Evolutionary conservation across 2,888 invertebrate species (phyloP).

Genomic region (Agonopterix arenella): DNA sequence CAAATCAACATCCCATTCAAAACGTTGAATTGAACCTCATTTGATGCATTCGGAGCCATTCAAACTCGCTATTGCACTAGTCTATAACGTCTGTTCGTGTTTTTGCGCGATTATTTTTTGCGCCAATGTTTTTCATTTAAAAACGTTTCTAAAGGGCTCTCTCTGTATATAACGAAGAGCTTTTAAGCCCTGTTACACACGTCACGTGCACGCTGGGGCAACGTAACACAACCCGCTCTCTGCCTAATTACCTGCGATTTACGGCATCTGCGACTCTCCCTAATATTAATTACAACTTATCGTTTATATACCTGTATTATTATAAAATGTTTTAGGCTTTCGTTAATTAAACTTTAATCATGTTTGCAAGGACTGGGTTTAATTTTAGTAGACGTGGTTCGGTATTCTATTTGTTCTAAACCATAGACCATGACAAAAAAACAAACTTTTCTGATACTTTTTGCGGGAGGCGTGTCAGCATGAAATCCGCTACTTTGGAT

Average conservation of each 20-base stretch:
- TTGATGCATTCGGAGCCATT: not conserved
- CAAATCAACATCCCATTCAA: not conserved
- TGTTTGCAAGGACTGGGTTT: constrained; percentile 14
- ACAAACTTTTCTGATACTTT: too few species aligned
- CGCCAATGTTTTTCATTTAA: too few species aligned
- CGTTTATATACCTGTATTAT: constrained; percentile 26
- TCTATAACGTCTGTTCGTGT: not conserved
- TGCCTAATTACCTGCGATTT: constrained; percentile 65
- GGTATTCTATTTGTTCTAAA: too few species aligned
- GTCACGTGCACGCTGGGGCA: constrained; percentile 41
- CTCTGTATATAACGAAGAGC: constrained; percentile 30
- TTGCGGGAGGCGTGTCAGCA: too few species aligned
- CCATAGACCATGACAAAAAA: too few species aligned
- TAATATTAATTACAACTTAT: constrained; percentile 51
- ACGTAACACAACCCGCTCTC: constrained; percentile 23
- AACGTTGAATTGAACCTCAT: not conserved
- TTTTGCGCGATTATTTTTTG: too few species aligned
- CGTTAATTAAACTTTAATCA: constrained; percentile 21
- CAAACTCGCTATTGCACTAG: not conserved
- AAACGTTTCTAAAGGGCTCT: constrained; percentile 5
- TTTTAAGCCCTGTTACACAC: constrained; percentile 46
- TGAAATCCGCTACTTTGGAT: too few species aligned
- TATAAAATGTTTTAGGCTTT: too few species aligned
- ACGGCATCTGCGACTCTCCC: constrained; percentile 34
- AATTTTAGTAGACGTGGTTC: too few species aligned